Conservation (phyloP, 2,797 vertebrate species). For the Linurgus olivaceus region DNA sequence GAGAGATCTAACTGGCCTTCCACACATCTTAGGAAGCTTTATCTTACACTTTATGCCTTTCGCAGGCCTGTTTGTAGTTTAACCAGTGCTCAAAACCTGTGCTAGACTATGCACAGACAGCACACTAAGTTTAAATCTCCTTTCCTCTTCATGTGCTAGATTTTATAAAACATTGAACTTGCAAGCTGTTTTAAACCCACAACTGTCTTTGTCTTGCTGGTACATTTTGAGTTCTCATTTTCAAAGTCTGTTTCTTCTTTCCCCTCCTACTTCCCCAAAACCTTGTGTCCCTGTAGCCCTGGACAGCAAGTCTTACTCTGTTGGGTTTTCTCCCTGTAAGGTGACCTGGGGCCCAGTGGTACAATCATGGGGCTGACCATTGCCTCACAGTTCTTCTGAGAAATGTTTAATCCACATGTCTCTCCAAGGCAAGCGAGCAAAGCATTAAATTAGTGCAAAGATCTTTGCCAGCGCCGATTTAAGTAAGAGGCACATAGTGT, state of each 20-base stretch:
- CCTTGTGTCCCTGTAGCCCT: background rate
- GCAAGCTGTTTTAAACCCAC: background rate
- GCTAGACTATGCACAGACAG: background rate
- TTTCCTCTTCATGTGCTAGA: background rate
- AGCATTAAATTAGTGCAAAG: conserved; percentile 10
- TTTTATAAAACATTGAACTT: background rate
- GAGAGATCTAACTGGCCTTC: background rate
- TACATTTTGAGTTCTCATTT: background rate
- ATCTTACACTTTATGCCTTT: background rate
- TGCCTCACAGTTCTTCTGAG: background rate
- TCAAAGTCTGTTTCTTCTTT: background rate
- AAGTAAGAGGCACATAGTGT: background rate
- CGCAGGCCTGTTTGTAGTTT: background rate
- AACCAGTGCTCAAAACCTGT: background rate
- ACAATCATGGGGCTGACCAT: background rate
- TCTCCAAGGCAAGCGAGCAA: background rate
- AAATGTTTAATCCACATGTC: conserved; percentile 11
- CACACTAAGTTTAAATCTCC: background rate
- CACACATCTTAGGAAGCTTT: background rate
- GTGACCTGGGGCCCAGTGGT: background rate
- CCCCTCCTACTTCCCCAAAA: background rate
- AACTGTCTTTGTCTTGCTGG: background rate
- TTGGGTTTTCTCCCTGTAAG: background rate
- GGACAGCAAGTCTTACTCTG: background rate
- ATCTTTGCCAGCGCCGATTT: conserved; percentile 24